Evolutionary conservation across 2,797 vertebrate genomes (phyloP).

Genomic region (Tenualosa thibaudeaui): DNA sequence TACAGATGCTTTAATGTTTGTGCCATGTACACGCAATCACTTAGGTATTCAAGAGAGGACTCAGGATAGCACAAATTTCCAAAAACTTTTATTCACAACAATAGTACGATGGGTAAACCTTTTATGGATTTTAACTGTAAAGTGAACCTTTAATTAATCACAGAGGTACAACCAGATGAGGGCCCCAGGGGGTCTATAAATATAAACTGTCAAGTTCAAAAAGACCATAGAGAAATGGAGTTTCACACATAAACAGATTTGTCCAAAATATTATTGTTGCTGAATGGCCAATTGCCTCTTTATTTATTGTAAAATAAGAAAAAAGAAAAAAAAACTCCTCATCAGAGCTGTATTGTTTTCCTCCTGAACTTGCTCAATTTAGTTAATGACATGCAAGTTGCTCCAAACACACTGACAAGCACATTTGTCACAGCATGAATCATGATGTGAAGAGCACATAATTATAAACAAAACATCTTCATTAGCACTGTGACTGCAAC

Average conservation of each 20-base stretch:
- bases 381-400: background rate
- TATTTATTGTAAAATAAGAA: background rate
- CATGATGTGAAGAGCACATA: background rate
- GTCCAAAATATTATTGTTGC: background rate
- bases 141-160: too few relatives aligned
- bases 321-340: background rate
- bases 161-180: too few relatives aligned
- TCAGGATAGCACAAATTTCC: background rate
- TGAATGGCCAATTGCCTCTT: background rate
- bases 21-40: background rate
- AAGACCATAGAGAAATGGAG: too few relatives aligned
- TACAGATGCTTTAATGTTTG: background rate
- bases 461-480: background rate
- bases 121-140: background rate
- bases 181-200: too few relatives aligned
- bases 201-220: too few relatives aligned
- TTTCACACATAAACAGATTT: background rate
- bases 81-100: background rate
- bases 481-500: background rate
- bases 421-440: background rate
- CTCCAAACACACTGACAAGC: background rate
- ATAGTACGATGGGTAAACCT: background rate
- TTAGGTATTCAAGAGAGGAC: background rate
- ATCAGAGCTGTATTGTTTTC: background rate
- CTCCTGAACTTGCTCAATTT: background rate